Conservation (phyloP, 2,888 invertebrate genomes). For the Germaria angustata region DNA sequence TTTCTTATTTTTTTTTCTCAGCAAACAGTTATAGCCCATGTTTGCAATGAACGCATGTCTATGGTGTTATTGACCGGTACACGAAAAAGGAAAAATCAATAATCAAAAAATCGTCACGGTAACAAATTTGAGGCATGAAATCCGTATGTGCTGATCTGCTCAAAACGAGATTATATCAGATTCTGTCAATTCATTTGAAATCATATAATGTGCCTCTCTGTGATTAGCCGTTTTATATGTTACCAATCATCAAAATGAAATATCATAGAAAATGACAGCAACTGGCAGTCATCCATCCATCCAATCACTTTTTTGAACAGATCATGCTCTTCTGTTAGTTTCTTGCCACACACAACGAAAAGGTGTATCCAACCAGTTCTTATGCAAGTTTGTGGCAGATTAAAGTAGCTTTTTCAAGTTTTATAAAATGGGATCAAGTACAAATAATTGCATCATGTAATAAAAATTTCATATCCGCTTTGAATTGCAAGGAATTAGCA, state of each 20-base stretch:
- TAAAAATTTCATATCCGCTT: neutral
- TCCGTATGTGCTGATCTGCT: neutral
- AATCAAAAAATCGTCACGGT: neutral
- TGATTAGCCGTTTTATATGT: slow-evolving; percentile 31
- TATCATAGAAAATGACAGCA: slow-evolving; percentile 6
- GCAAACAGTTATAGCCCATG: too few relatives aligned
- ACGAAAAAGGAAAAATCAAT: neutral
- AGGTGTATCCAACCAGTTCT: neutral
- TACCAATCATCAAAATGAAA: slow-evolving; percentile 34
- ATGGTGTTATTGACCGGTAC: neutral
- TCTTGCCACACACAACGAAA: slow-evolving; percentile 19
- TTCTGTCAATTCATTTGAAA: slow-evolving; percentile 53
- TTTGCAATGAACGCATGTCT: neutral
- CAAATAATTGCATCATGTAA: neutral
- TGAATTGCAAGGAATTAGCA: neutral
- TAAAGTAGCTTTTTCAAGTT: neutral
- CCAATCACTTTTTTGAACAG: neutral
- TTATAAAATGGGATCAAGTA: neutral
- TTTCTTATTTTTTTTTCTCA: too few relatives aligned
- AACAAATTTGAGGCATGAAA: neutral
- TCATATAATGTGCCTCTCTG: slow-evolving; percentile 20
- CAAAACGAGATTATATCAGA: slow-evolving; percentile 18
- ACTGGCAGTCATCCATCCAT: slow-evolving; percentile 7
- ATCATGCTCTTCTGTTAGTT: neutral
- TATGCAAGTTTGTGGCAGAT: neutral